A percentile compares a stretch with the other conserved stretches of the same genome.
phyloP scores from a whole-genome alignment of 2,113 vertebrate species.

The Pungitius pungitius region DNA sequence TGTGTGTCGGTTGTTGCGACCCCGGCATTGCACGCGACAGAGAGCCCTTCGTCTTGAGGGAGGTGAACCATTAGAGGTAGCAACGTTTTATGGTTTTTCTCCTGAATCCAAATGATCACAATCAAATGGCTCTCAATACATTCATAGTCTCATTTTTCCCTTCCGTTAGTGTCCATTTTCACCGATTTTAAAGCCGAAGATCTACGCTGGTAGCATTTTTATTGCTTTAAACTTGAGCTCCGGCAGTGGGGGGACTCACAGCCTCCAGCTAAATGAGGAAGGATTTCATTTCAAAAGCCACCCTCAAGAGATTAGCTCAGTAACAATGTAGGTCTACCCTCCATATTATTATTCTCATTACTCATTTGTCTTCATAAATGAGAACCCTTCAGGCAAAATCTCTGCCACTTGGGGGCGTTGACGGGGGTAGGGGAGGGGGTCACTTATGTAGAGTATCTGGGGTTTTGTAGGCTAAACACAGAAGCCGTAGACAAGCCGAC shows the following conservation, averaged over 20 bases:
- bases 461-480: constrained; percentile 3
- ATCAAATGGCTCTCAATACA: not conserved
- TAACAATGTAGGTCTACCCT: constrained; percentile 28
- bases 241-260: not conserved
- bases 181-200: not conserved
- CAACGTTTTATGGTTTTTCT: not conserved
- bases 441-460: not conserved
- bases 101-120: not conserved
- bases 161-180: not conserved
- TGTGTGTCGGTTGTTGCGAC: not conserved
- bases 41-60: not conserved
- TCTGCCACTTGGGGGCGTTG: not conserved
- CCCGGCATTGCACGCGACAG: not conserved
- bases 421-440: not conserved
- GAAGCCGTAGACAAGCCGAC: not conserved
- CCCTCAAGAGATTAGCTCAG: constrained; percentile 16
- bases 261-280: constrained; percentile 1
- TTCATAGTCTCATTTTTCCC: not conserved
- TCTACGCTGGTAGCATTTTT: not conserved
- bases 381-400: constrained; percentile 1
- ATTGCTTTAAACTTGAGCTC: not conserved
- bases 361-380: constrained; percentile 18
- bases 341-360: constrained; percentile 17
- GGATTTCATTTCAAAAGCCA: constrained; percentile 18
- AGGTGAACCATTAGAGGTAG: constrained; percentile 47